phyloP scores from a whole-genome alignment of 2,113 vertebrate species.

The Tachycineta bicolor region DNA sequence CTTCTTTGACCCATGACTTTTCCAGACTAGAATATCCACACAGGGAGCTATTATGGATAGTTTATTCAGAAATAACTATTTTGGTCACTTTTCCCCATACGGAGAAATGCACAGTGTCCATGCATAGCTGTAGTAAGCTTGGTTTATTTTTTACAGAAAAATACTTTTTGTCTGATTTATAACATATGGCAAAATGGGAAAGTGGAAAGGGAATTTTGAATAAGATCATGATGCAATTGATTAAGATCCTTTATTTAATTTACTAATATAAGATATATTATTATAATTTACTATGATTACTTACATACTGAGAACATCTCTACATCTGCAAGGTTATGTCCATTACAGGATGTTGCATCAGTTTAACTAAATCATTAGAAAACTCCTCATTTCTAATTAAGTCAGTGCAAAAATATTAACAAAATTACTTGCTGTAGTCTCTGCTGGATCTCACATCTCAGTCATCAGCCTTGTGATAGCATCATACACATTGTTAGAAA shows the following conservation, averaged over 20 bases:
- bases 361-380: constrained; percentile 30
- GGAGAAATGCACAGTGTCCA: background rate
- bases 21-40: background rate
- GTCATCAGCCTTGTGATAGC: background rate
- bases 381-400: background rate
- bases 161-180: background rate
- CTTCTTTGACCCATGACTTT: constrained; percentile 10
- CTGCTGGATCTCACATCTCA: background rate
- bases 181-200: background rate
- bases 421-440: background rate
- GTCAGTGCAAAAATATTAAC: background rate
- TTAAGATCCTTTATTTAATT: background rate
- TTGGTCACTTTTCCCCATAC: background rate
- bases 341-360: constrained; percentile 36
- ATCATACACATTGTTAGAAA: background rate
- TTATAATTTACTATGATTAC: background rate
- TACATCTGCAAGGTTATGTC: background rate
- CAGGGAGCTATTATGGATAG: background rate
- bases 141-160: background rate
- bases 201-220: background rate
- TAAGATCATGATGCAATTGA: constrained; percentile 7
- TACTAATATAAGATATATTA: background rate
- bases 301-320: background rate
- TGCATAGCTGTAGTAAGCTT: background rate
- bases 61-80: constrained; percentile 4